phyloP scores from a whole-genome alignment of 2,888 invertebrate genomes.

The Cerceris ruficornis region DNA sequence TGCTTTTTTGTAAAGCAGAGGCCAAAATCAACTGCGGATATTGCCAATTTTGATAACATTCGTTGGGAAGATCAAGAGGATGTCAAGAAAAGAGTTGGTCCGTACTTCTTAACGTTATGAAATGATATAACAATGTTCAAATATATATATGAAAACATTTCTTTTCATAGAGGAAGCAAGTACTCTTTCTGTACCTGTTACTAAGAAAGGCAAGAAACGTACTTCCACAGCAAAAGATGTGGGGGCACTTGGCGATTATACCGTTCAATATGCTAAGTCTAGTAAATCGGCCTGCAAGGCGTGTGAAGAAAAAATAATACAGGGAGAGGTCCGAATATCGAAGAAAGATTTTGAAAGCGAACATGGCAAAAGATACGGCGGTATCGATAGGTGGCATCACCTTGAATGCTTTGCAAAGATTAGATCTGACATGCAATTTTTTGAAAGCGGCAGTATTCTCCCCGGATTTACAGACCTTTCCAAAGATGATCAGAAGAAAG shows the following conservation, averaged over 20 bases:
- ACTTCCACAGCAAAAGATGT: slow-evolving; percentile 72
- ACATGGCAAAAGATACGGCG: slow-evolving; percentile 91
- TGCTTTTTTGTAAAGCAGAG: slow-evolving; percentile 94
- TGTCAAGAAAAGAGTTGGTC: slow-evolving; percentile 88
- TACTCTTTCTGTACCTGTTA: slow-evolving; percentile 70
- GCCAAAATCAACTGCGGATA: slow-evolving; percentile 89
- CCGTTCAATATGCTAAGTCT: slow-evolving; percentile 93
- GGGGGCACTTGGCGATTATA: slow-evolving; percentile 86
- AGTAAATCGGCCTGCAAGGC: slow-evolving; percentile 90
- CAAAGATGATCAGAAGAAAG: slow-evolving; percentile 87
- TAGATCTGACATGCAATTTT: slow-evolving; percentile 88
- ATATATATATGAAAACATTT: background rate
- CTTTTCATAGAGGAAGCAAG: slow-evolving; percentile 51
- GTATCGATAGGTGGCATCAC: slow-evolving; percentile 95
- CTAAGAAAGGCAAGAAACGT: slow-evolving; percentile 84
- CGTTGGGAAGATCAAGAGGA: slow-evolving; percentile 93
- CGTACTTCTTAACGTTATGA: slow-evolving; percentile 49
- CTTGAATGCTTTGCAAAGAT: slow-evolving; percentile 93
- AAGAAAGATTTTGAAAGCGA: slow-evolving; percentile 94
- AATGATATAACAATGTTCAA: background rate
- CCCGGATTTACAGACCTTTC: slow-evolving; percentile 89
- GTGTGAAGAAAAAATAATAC: slow-evolving; percentile 93
- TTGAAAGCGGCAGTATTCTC: slow-evolving; percentile 87
- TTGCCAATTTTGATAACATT: slow-evolving; percentile 90
- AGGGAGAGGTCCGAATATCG: slow-evolving; percentile 87